These are phyloP conservation scores for Crotophaga sulcirostris DNA, from an alignment of 2,113 vertebrate genomes.

Conservation along the genomic window DNA sequence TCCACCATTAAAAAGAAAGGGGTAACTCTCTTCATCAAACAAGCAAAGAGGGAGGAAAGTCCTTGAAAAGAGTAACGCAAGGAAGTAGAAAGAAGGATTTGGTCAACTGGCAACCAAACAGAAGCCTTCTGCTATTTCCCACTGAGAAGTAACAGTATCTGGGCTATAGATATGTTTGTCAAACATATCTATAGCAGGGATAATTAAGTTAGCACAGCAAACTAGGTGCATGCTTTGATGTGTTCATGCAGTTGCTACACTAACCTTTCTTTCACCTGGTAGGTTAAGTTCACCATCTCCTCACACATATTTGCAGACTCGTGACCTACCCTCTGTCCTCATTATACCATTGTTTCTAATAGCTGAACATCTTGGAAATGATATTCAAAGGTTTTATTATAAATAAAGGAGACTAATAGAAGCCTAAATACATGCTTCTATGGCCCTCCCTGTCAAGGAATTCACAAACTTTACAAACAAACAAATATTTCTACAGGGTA, in stretches of 20 bases:
- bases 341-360: slow-evolving; percentile 71
- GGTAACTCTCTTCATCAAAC: neutral
- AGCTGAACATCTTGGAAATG: slow-evolving; percentile 2
- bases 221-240: slow-evolving; percentile 74
- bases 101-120: slow-evolving; percentile 66
- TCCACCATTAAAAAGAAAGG: neutral
- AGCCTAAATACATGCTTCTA: neutral
- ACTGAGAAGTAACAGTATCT: slow-evolving; percentile 73
- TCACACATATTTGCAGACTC: slow-evolving; percentile 65
- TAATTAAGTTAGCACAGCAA: slow-evolving; percentile 79
- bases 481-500: neutral
- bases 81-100: slow-evolving; percentile 67
- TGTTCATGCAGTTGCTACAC: slow-evolving; percentile 62
- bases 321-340: slow-evolving; percentile 68
- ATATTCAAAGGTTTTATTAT: slow-evolving; percentile 45
- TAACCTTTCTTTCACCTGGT: slow-evolving; percentile 73
- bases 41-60: slow-evolving; percentile 7
- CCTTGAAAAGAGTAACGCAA: slow-evolving; percentile 54
- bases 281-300: slow-evolving; percentile 73
- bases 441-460: neutral
- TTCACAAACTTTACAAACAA: neutral
- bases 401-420: slow-evolving; percentile 15
- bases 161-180: slow-evolving; percentile 65
- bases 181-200: slow-evolving; percentile 73
- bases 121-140: slow-evolving; percentile 57